These are phyloP conservation scores for Chrysemys picta DNA, from an alignment of 2,113 vertebrate species.

Conservation along the genomic window DNA sequence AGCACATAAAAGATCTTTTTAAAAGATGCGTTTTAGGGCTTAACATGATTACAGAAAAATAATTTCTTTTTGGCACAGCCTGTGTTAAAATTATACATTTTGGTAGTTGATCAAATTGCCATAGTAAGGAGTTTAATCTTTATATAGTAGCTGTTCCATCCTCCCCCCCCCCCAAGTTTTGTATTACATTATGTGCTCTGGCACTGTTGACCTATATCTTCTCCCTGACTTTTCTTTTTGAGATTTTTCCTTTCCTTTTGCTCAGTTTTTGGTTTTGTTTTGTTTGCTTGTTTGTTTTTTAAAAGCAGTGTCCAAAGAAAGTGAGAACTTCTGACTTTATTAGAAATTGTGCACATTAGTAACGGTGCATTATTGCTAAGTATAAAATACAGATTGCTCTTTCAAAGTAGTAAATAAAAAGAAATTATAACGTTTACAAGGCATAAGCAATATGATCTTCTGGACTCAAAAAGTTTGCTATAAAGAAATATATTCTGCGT, in stretches of 20 bases:
- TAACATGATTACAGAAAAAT: not conserved
- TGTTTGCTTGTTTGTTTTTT: constrained; percentile 10
- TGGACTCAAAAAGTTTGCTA: not conserved
- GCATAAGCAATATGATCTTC: not conserved
- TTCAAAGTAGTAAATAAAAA: not conserved
- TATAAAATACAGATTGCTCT: not conserved
- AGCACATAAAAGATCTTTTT: constrained; percentile 10
- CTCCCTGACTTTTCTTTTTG: not conserved
- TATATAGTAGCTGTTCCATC: not conserved
- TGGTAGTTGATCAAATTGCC: not conserved
- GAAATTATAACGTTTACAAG: not conserved
- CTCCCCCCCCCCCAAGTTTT: not conserved
- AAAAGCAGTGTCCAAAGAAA: constrained; percentile 1
- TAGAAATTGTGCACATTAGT: not conserved
- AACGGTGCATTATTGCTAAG: not conserved
- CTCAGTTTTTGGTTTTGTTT: not conserved
- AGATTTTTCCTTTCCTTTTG: not conserved
- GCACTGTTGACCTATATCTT: not conserved
- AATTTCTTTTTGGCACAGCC: not conserved
- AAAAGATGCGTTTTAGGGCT: not conserved
- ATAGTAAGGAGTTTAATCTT: constrained; percentile 11
- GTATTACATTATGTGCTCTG: not conserved
- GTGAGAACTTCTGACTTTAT: not conserved
- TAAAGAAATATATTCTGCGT: constrained; percentile 15
- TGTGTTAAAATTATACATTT: constrained; percentile 4